These are phyloP conservation scores for Pyrocoelia pectoralis DNA, from an alignment of 2,888 invertebrate genomes.

Conservation along the genomic window DNA sequence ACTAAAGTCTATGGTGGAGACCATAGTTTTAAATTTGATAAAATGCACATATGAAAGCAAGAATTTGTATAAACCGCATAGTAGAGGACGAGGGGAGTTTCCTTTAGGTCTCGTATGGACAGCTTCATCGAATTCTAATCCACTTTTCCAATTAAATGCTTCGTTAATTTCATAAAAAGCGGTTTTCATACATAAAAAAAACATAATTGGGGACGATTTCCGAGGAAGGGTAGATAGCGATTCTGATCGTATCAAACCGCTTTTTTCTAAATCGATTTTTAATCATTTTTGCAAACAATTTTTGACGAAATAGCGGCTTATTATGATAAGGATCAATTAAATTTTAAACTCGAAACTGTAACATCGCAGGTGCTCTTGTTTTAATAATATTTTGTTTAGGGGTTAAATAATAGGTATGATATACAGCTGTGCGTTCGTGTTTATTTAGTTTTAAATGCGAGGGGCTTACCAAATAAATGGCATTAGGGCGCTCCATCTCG, in stretches of 20 bases:
- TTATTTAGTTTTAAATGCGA: slow-evolving; percentile 54
- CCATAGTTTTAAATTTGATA: too few species aligned
- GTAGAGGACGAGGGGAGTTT: too few species aligned
- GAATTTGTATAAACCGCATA: too few species aligned
- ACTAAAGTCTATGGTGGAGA: too few species aligned
- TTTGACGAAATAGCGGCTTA: not conserved
- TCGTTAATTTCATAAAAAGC: slow-evolving; percentile 1
- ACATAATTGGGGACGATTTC: not conserved
- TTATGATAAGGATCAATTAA: not conserved
- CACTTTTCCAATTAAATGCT: not conserved
- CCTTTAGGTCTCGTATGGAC: too few species aligned
- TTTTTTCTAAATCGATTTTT: not conserved
- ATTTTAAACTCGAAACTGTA: not conserved
- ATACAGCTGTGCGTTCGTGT: slow-evolving; percentile 54
- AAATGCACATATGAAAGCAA: too few species aligned
- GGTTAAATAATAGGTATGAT: slow-evolving; percentile 50
- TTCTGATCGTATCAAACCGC: not conserved
- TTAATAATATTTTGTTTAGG: slow-evolving; percentile 48
- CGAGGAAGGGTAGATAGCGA: not conserved
- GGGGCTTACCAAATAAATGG: slow-evolving; percentile 45
- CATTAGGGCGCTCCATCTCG: slow-evolving; percentile 47
- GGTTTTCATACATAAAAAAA: not conserved
- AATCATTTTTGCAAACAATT: not conserved
- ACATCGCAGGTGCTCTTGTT: slow-evolving; percentile 41
- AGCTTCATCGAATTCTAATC: not conserved